Evolutionary conservation across 2,797 vertebrate species (phyloP).

Genomic region (Typhlichthys subterraneus): DNA sequence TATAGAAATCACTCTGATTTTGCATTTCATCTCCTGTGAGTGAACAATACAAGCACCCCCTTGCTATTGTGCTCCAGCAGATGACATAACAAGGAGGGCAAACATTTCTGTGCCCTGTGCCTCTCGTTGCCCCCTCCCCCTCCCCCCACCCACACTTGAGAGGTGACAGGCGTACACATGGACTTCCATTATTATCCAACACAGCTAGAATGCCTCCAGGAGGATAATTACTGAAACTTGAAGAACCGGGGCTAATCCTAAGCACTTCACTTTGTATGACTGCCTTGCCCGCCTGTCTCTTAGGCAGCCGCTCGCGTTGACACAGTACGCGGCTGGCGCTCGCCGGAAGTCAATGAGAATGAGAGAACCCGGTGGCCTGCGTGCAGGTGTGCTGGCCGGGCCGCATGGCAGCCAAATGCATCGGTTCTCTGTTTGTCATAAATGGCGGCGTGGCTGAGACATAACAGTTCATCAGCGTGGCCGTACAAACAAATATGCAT

Average conservation of each 20-base stretch:
- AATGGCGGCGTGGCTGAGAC: constrained; percentile 42
- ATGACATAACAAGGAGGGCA: constrained; percentile 79
- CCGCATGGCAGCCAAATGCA: constrained; percentile 59
- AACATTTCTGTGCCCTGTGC: constrained; percentile 75
- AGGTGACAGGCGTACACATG: constrained; percentile 78
- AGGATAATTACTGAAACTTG: constrained; percentile 84
- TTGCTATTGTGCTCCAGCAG: constrained; percentile 61
- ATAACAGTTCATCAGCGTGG: constrained; percentile 46
- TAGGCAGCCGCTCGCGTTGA: constrained; percentile 72
- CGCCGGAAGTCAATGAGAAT: constrained; percentile 75
- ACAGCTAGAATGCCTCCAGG: constrained; percentile 77
- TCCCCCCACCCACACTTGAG: constrained; percentile 80
- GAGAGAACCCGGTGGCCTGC: constrained; percentile 65
- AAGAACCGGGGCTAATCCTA: constrained; percentile 80
- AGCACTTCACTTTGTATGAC: constrained; percentile 81
- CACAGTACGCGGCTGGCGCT: constrained; percentile 71
- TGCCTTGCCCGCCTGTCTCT: constrained; percentile 76
- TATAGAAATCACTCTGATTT: background rate
- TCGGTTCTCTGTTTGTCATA: constrained; percentile 62
- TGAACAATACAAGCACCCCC: constrained; percentile 54
- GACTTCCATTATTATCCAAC: constrained; percentile 79
- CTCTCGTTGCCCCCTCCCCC: constrained; percentile 73
- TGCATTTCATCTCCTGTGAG: constrained; percentile 23
- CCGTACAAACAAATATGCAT: constrained; percentile 26
- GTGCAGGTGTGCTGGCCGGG: constrained; percentile 54